phyloP scores from a whole-genome alignment of 2,888 invertebrate genomes.

The Metellina segmentata region DNA sequence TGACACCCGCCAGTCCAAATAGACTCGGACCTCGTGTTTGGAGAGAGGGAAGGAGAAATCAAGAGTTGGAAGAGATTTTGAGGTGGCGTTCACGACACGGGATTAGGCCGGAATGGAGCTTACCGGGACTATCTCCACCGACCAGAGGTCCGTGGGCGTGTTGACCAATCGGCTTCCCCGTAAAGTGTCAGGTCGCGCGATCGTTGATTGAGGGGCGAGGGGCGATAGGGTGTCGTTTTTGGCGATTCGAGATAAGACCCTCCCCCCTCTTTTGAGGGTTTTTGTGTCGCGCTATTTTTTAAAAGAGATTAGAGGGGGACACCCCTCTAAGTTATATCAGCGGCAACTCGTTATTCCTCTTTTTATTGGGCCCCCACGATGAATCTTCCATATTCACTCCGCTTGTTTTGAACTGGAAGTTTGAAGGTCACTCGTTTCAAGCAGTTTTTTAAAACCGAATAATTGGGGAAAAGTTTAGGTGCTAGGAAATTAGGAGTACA shows the following conservation, averaged over 20 bases:
- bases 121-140: constrained; percentile 60
- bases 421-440: no score
- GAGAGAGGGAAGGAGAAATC: constrained; percentile 1
- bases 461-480: no score
- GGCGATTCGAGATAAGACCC: not conserved
- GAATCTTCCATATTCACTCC: no score
- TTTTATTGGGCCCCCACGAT: no score
- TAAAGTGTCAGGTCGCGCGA: not conserved
- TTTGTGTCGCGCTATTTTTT: no score
- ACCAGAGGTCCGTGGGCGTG: constrained; percentile 53
- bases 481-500: no score
- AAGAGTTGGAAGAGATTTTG: constrained; percentile 43
- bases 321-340: no score
- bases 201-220: constrained; percentile 13
- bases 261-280: no score
- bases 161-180: constrained; percentile 58
- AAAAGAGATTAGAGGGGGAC: no score
- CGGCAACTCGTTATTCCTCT: no score
- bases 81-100: constrained; percentile 64
- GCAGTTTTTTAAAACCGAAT: no score
- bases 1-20: constrained; percentile 30
- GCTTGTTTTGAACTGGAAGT: no score
- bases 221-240: not conserved
- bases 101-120: constrained; percentile 60
- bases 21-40: not conserved